Evolutionary conservation across 2,113 vertebrate species (phyloP).

Genomic region (Romanogobio albipinnatus): DNA sequence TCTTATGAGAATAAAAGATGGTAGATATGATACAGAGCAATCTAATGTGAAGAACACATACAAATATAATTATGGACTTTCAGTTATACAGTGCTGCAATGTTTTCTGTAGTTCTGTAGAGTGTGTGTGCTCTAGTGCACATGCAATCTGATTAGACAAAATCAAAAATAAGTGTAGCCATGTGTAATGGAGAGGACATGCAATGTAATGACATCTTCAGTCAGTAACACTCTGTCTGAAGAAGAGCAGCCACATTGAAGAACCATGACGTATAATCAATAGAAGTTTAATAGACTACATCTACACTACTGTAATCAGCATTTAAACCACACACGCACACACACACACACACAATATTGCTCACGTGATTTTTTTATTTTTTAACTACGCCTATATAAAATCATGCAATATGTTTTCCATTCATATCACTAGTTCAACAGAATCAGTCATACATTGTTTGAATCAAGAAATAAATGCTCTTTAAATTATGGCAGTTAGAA

Average conservation of each 20-base stretch:
- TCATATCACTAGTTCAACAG: not conserved
- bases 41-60: not conserved
- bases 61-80: not conserved
- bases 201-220: slow-evolving; percentile 37
- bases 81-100: not conserved
- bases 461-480: not conserved
- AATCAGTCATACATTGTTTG: not conserved
- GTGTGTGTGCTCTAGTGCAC: not conserved
- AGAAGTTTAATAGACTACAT: slow-evolving; percentile 28
- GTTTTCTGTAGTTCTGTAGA: not conserved
- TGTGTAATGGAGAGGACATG: slow-evolving; percentile 21
- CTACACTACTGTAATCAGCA: not conserved
- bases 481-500: not conserved
- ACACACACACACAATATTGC: not conserved
- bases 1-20: not conserved
- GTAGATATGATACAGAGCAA: not conserved
- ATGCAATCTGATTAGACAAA: not conserved
- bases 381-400: not conserved
- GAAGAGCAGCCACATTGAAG: not conserved
- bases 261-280: slow-evolving; percentile 13
- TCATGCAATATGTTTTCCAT: not conserved
- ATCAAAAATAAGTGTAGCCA: not conserved
- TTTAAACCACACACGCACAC: no score
- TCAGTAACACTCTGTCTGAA: slow-evolving; percentile 10
- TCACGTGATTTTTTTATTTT: not conserved